Evolutionary conservation across 2,113 vertebrate genomes (phyloP).

Genomic region (Thymallus thymallus): DNA sequence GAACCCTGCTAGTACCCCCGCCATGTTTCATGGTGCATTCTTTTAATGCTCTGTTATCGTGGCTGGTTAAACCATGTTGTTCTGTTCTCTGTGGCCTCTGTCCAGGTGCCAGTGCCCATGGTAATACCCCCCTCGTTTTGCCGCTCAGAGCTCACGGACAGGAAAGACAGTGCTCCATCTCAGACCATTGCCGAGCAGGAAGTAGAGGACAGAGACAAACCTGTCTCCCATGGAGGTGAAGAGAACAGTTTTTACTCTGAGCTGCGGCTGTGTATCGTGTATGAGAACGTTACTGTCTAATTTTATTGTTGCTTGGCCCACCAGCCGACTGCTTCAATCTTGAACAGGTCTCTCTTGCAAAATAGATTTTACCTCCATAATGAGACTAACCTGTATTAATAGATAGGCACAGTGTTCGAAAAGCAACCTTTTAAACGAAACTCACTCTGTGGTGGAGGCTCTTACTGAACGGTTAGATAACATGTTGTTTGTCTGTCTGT

Average conservation of each 20-base stretch:
- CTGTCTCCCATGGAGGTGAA: conserved; percentile 79
- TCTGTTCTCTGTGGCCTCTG: not conserved
- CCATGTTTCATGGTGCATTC: too few relatives aligned
- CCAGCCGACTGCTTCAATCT: too few relatives aligned
- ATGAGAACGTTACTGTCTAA: not conserved
- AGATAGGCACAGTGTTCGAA: too few relatives aligned
- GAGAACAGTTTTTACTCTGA: not conserved
- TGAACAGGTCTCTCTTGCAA: too few relatives aligned
- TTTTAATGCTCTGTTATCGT: too few relatives aligned
- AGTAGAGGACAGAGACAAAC: conserved; percentile 75
- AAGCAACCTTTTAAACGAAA: too few relatives aligned
- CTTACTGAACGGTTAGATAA: too few relatives aligned
- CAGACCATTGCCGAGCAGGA: conserved; percentile 45
- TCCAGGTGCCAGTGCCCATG: conserved; percentile 88
- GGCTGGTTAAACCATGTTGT: not conserved
- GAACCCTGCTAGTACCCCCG: too few relatives aligned
- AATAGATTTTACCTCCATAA: too few relatives aligned
- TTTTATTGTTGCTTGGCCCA: too few relatives aligned
- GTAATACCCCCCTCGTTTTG: conserved; percentile 74
- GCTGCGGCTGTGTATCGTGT: not conserved
- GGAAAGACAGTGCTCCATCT: conserved; percentile 72
- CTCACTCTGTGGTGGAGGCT: too few relatives aligned
- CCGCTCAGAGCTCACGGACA: conserved; percentile 73
- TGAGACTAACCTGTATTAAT: too few relatives aligned
- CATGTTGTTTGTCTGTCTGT: conserved; percentile 5